Base-by-base conservation (phyloP, 1,140 invertebrate species). In the Lutraria rhynchaena region DNA sequence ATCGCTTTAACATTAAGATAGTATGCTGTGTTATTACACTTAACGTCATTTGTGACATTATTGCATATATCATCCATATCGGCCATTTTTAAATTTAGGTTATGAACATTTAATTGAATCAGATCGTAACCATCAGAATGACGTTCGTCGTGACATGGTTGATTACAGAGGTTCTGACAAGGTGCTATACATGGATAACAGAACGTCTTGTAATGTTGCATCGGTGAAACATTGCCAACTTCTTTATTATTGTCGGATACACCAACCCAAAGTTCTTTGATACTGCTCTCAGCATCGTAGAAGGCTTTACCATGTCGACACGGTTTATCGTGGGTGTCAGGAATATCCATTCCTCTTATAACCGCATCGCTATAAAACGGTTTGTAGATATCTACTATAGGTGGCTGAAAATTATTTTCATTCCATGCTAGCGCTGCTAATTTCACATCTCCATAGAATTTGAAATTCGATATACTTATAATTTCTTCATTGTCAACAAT, bases 211-310 rank as follows among this genome's bases (percentile, higher is more conserved):
- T 65, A 63, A 27, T 41, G 41, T 33, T 24, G 27, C 35, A 76
- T 15, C 3, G 58, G 17, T 22, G 33, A 0, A 7, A 63, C 31
- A 33, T 63, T 65, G 3, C 67, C 67, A 33, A 53, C 22, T 70
- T 70, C 46, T 27, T 49, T 49, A 15, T 35, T 51, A 46, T 44
- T 65, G 33, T 76, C 33, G 11, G 74, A 63, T 11, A 63, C 60
- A 22, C 74, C 74, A 35, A 76, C 24, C 74, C 74, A 76, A 27
- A 76, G 44, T 19, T 76, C 74, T 27, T 76, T 76, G 15, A 76
- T 61, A n/a, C 70, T 37, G n/a, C 74, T 76, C 33, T 76, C 58
- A n/a, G 24, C 57, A 15, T 76, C 74, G 61, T 63, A 63, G 44
- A 63, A 76, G 1, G 41, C 74, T 19, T 37, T 22, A 17, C 74